Percentiles rank a stretch among this genome's conserved stretches.
Conservation (phyloP, 2,888 invertebrate genomes). For the Ceraclea dissimilis region DNA sequence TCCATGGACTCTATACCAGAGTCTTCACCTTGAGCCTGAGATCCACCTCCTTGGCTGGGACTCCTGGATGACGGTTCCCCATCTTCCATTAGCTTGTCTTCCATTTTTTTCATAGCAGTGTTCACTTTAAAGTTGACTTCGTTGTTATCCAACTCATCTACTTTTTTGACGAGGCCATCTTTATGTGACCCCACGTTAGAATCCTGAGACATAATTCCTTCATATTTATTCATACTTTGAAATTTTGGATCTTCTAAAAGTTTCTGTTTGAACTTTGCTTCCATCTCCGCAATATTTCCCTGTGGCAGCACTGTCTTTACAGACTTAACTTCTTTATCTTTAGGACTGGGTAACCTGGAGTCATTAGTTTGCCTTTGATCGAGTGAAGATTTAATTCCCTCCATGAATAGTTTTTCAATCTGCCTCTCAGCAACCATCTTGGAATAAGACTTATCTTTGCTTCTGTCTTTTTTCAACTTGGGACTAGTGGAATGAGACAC, state of each 20-base stretch:
- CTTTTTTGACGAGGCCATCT: conserved; percentile 18
- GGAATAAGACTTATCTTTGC: conserved; percentile 49
- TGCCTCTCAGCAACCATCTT: conserved; percentile 48
- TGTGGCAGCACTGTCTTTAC: conserved; percentile 34
- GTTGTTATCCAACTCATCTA: conserved; percentile 7
- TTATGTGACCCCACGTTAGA: conserved; percentile 17
- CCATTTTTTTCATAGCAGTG: conserved; percentile 9
- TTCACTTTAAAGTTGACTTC: conserved; percentile 13
- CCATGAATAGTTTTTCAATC: conserved; percentile 18
- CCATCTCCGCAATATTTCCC: conserved; percentile 40
- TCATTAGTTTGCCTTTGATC: conserved; percentile 21
- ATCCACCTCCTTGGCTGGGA: conserved; percentile 37
- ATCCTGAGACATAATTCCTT: conserved; percentile 15
- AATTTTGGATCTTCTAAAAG: conserved; percentile 39
- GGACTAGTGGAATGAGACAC: conserved; percentile 37
- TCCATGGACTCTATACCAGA: conserved; percentile 92
- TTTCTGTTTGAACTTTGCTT: conserved; percentile 53
- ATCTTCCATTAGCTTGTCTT: conserved; percentile 18
- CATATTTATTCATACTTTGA: conserved; percentile 17
- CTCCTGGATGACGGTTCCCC: conserved; percentile 19
- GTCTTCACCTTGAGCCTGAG: conserved; percentile 69
- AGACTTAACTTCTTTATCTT: conserved; percentile 26
- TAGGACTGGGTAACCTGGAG: conserved; percentile 9
- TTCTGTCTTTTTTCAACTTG: conserved; percentile 33
- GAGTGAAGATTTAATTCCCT: conserved; percentile 29